These are phyloP conservation scores for Sebastes matsubarae DNA, from an alignment of 2,797 vertebrate species.

Conservation along the genomic window DNA sequence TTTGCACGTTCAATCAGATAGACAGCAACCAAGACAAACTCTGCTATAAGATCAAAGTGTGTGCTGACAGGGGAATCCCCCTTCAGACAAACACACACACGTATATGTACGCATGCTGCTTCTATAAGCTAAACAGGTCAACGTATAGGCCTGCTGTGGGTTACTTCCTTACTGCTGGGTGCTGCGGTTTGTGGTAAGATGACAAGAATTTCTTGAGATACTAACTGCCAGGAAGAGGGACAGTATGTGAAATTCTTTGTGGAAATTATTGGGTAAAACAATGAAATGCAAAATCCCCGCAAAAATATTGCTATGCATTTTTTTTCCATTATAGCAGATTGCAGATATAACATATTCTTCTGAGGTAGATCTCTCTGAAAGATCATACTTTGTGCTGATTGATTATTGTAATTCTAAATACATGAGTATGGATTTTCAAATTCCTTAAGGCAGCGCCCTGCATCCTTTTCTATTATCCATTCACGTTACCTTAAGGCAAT, in stretches of 20 bases:
- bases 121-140: conserved; percentile 51
- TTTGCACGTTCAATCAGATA: conserved; percentile 38
- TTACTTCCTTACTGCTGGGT: conserved; percentile 38
- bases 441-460: neutral
- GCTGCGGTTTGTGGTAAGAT: conserved; percentile 61
- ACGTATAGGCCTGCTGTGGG: conserved; percentile 27
- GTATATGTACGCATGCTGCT: conserved; percentile 8
- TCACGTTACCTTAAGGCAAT: neutral
- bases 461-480: neutral
- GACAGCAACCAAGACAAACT: conserved; percentile 29
- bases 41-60: conserved; percentile 51
- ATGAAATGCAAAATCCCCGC: neutral
- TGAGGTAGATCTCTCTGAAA: neutral
- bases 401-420: neutral
- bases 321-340: neutral
- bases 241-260: conserved; percentile 9
- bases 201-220: conserved; percentile 29
- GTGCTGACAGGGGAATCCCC: conserved; percentile 47
- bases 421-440: neutral
- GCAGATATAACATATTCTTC: neutral
- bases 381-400: neutral
- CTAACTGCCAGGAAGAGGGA: conserved; percentile 41
- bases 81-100: conserved; percentile 5
- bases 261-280: neutral
- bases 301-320: neutral